Conservation (phyloP, 1,140 invertebrate genomes). For the Drosophila nigromelanica region DNA sequence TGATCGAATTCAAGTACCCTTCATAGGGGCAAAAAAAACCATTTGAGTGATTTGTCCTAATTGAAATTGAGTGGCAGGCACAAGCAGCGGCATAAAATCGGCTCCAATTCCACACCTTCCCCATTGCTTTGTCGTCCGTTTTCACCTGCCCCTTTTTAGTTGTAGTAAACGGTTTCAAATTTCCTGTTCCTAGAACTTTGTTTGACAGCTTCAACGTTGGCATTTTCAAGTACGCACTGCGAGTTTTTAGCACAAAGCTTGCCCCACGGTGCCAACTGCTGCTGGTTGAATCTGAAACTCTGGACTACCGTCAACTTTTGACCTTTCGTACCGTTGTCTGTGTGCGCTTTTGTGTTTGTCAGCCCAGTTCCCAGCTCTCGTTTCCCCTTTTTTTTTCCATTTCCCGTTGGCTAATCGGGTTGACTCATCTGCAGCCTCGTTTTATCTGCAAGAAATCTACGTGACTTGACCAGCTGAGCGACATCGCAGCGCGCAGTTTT, state of each 20-base stretch:
- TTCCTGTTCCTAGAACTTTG: slow-evolving; percentile 34
- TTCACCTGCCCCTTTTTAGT: slow-evolving; percentile 20
- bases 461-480: slow-evolving; percentile 37
- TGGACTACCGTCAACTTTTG: not conserved
- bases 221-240: slow-evolving; percentile 51
- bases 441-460: slow-evolving; percentile 38
- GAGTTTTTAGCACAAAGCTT: too few species aligned
- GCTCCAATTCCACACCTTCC: not conserved
- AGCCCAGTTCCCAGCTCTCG: slow-evolving; percentile 1
- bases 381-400: not conserved
- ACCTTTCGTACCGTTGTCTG: slow-evolving; percentile 13
- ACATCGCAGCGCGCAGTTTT: slow-evolving; percentile 21
- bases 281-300: not conserved
- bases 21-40: not conserved
- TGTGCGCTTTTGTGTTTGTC: not conserved
- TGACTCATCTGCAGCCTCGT: slow-evolving; percentile 25
- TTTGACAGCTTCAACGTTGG: slow-evolving; percentile 49
- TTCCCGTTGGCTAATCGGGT: slow-evolving; percentile 11
- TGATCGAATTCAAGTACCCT: not conserved
- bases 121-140: not conserved
- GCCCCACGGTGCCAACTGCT: not conserved
- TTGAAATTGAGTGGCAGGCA: slow-evolving; percentile 63
- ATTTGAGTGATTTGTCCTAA: slow-evolving; percentile 53
- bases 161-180: slow-evolving; percentile 36
- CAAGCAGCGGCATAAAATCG: not conserved